Evolutionary conservation across 2,113 vertebrate genomes (phyloP).

Genomic region (Holacanthus passer): DNA sequence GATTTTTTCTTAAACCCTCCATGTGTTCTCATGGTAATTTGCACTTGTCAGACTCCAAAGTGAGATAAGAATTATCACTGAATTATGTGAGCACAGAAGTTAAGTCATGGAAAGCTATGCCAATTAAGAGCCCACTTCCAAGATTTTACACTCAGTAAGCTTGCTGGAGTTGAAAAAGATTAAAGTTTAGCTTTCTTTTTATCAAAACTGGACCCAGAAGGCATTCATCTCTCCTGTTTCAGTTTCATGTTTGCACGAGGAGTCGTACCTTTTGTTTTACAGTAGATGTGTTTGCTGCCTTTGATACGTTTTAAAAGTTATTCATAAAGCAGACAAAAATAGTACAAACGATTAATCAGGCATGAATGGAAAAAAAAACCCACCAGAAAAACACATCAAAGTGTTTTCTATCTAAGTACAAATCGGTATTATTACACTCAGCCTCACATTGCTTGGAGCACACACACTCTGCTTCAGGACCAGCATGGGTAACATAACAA

Average conservation of each 20-base stretch:
- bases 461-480: conserved; percentile 24
- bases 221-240: conserved; percentile 53
- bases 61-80: conserved; percentile 71
- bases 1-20: conserved; percentile 44
- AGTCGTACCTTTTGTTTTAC: conserved; percentile 46
- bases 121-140: conserved; percentile 65
- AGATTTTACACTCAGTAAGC: conserved; percentile 70
- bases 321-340: conserved; percentile 51
- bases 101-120: conserved; percentile 59
- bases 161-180: conserved; percentile 58
- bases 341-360: conserved; percentile 48
- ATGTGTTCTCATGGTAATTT: conserved; percentile 57
- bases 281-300: conserved; percentile 39
- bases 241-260: conserved; percentile 48
- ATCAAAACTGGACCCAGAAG: conserved; percentile 54
- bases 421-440: conserved; percentile 54
- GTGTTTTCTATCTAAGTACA: conserved; percentile 46
- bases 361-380: conserved; percentile 19
- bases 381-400: conserved; percentile 55
- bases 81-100: conserved; percentile 54
- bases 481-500: conserved; percentile 1
- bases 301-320: conserved; percentile 58
- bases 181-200: conserved; percentile 53
- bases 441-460: conserved; percentile 10
- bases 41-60: conserved; percentile 43